Base-by-base conservation (phyloP, 2,888 invertebrate species). In the Cheiracanthium punctorium region DNA sequence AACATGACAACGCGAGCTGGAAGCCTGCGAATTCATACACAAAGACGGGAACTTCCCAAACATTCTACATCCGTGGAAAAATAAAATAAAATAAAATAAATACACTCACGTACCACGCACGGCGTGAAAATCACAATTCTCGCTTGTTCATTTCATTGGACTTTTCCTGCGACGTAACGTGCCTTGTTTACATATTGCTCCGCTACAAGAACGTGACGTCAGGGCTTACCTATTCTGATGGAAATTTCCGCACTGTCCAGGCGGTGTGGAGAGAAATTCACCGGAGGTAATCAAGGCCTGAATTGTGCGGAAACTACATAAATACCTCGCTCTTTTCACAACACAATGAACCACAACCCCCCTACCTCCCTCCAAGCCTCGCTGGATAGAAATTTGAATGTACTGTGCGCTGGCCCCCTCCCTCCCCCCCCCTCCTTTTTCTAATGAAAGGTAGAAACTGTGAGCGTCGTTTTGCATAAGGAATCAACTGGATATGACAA, bases 281-380 rank as follows among this genome's bases (percentile, higher is more conserved):
- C 74, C 43, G 74, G 79, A 79, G 84, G 84, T 85, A 85, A 85
- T 85, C 84, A 85, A 85, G 84, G 67, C 24, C 69, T 41, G 84
- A 85, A 85, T 85, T 85, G 84, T 73, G 79, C 73, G 79, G 79
- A 85, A 85, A 79, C 84, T 85, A 85, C 84, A 85, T 85, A 85
- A 85, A 85, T 85, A 85, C 84, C 84, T 69, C 69, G 41, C 43
- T 69, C 84, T 72, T 85, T 85, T 85, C 84, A 80, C 58, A 37
- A 24, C 29, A 43, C 84, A 85, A 85, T 85, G 84, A 73, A 79
- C 32, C 48, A 41, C 43, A 52, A 10, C 43, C 71, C 43, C 20
- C 41, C 32, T n/a, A n/a, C n/a, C 37, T 37, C 37, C 10, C 37
- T 37, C 37, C 37, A 37, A 37, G 14, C 4, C 74, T 30, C 32